Base-by-base conservation (phyloP, 2,797 vertebrate genomes). In the Oophaga sylvatica region DNA sequence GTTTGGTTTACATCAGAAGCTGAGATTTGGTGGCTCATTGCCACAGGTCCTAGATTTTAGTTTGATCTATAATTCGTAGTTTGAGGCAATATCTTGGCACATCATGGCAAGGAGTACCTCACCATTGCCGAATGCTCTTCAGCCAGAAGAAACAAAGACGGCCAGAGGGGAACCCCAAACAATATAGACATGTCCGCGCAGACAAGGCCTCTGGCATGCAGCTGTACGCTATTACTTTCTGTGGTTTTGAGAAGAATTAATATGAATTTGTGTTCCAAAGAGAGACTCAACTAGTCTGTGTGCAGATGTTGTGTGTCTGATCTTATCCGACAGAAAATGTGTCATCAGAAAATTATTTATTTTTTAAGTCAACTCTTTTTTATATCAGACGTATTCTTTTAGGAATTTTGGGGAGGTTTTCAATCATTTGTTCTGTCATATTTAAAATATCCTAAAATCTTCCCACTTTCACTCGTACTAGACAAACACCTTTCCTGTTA, bases 121-220 rank as follows among this genome's bases (percentile, higher is more conserved):
- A n/a, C 20, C 71, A 75, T 48, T 48, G 11, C 71, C 11, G 19
- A 20, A 73, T 10, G 70, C 4, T 67, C 41, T 60, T 1, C 26
- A 60, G 87, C 76, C 81, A 56, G 68, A 65, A 88, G 29, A 63
- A 84, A 63, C n/a, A 73, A 45, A 56, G 57, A 67, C 20, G 12
- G 57, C 63, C 67, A 48, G 68, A 68, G 15, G 57, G 85, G 35
- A 73, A 87, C 35, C 57, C 78, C 78, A 16, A 71, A 53, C 53
- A 73, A 53, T 56, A 31, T 57, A 53, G 76, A n/a, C 86, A 35
- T 83, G 62, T 83, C 81, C 20, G 15, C 45, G 3, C 48, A 57
- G 62, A 84, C 76, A 26, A 57, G 48, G 63, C 62, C 81, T 45
- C 53, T 59, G 71, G 86, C 80, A 60, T 29, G 20, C 16, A 86